Evolutionary conservation across 2,797 vertebrate genomes (phyloP).

Genomic region (Typhlichthys eigenmanni): DNA sequence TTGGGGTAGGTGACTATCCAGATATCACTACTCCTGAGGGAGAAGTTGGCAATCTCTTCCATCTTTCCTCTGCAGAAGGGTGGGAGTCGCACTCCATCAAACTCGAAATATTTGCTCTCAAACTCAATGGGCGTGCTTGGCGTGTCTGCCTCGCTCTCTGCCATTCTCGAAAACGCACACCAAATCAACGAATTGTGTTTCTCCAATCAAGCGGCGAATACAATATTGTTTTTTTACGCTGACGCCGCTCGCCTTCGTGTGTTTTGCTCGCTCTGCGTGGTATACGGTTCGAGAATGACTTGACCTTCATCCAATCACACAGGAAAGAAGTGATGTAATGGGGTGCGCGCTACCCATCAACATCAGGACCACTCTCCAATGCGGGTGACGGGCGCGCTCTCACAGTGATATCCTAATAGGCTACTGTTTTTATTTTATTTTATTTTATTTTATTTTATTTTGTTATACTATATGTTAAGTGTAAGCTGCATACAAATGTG

Average conservation of each 20-base stretch:
- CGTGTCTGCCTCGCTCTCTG: slow-evolving; percentile 94
- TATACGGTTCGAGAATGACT: slow-evolving; percentile 38
- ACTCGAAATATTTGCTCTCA: slow-evolving; percentile 98
- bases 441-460: not conserved
- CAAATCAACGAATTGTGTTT: slow-evolving; percentile 11
- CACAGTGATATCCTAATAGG: not conserved
- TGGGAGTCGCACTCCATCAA: slow-evolving; percentile 93
- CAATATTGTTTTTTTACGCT: slow-evolving; percentile 5
- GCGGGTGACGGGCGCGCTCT: slow-evolving; percentile 17
- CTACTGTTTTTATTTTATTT: not conserved
- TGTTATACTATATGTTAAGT: no score
- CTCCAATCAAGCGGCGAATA: not conserved
- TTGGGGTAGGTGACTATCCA: slow-evolving; percentile 98
- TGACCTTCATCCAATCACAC: slow-evolving; percentile 70
- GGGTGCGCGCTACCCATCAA: slow-evolving; percentile 56
- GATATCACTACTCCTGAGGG: slow-evolving; percentile 92
- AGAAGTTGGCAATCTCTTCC: slow-evolving; percentile 95
- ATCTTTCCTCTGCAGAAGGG: slow-evolving; percentile 98
- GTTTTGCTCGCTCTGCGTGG: slow-evolving; percentile 44
- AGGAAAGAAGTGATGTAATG: slow-evolving; percentile 77
- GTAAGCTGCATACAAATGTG: no score
- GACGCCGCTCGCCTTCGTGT: slow-evolving; percentile 21
- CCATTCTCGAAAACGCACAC: slow-evolving; percentile 79
- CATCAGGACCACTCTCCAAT: slow-evolving; percentile 72
- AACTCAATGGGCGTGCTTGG: slow-evolving; percentile 96